phyloP scores from a whole-genome alignment of 2,888 invertebrate genomes.

The Deilephila porcellus region DNA sequence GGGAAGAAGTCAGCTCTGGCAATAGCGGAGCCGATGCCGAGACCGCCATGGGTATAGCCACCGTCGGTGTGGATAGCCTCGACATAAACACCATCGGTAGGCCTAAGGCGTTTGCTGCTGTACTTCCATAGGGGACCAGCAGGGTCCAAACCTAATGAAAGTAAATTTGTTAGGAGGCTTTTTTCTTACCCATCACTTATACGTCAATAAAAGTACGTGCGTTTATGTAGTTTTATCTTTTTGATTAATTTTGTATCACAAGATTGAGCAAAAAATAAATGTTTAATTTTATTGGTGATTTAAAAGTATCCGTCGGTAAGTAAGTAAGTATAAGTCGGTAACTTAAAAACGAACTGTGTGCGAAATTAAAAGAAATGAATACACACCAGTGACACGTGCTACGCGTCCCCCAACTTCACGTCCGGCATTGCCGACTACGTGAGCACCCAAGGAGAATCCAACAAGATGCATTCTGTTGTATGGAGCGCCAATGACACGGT shows the following conservation, averaged over 20 bases:
- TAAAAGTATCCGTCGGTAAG: too few species aligned
- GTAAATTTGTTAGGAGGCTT: not conserved
- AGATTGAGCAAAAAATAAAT: too few species aligned
- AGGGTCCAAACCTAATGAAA: conserved; percentile 2
- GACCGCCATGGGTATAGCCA: conserved; percentile 60
- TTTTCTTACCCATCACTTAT: too few species aligned
- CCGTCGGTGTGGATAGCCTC: conserved; percentile 79
- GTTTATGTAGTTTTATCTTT: too few species aligned
- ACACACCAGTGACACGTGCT: conserved; percentile 69
- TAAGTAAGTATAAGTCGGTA: too few species aligned
- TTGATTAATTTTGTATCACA: too few species aligned
- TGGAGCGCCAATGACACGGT: conserved; percentile 56
- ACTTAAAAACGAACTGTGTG: too few species aligned
- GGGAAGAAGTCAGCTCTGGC: conserved; percentile 86
- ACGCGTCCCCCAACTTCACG: conserved; percentile 62
- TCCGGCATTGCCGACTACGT: conserved; percentile 74
- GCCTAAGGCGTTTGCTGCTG: conserved; percentile 51
- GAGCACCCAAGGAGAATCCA: conserved; percentile 81
- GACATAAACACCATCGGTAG: conserved; percentile 67
- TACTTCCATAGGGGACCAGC: conserved; percentile 59
- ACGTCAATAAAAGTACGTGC: too few species aligned
- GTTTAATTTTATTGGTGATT: too few species aligned
- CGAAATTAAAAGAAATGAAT: conserved; percentile 1
- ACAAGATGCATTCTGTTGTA: conserved; percentile 67
- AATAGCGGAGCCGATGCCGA: conserved; percentile 75